A percentile compares a stretch with the other conserved stretches of the same genome.
These are phyloP conservation scores for Melospiza melodia DNA, from an alignment of 2,113 vertebrate genomes.

Conservation along the genomic window DNA sequence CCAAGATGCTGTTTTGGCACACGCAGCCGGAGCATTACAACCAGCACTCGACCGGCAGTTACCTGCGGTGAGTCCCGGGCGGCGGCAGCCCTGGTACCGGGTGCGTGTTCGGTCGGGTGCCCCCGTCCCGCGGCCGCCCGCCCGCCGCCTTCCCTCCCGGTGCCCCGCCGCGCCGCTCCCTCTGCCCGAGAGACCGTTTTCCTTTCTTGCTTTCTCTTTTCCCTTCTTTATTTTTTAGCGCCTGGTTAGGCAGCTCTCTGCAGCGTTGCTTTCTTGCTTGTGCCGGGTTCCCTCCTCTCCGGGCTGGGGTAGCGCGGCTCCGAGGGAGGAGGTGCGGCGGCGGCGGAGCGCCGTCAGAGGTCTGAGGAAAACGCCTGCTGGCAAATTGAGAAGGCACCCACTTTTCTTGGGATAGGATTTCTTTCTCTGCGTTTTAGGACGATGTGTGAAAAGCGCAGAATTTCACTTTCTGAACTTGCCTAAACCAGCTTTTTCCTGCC, in stretches of 20 bases:
- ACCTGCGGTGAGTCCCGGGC: conserved; percentile 83
- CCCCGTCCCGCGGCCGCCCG: not conserved
- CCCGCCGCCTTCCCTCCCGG: no score
- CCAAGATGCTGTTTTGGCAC: conserved; percentile 90
- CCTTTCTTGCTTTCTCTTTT: rapidly evolving
- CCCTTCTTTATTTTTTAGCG: not conserved
- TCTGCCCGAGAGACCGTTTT: rapidly evolving
- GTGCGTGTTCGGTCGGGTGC: not conserved
- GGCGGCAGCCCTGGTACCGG: not conserved
- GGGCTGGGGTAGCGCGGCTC: not conserved
- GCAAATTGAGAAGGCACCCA: not conserved
- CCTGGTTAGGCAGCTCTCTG: rapidly evolving
- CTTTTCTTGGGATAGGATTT: not conserved
- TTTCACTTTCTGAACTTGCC: conserved; percentile 68
- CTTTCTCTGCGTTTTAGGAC: not conserved
- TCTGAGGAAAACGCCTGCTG: not conserved
- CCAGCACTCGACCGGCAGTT: conserved; percentile 81
- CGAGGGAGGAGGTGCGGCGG: not conserved
- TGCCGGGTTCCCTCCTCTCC: not conserved
- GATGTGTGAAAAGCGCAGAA: conserved; percentile 50
- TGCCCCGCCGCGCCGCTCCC: not conserved
- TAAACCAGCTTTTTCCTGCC: conserved; percentile 75
- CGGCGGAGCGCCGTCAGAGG: not conserved
- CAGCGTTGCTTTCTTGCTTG: not conserved
- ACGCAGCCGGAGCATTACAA: conserved; percentile 90